These are phyloP conservation scores for Penelope pileata DNA, from an alignment of 2,113 vertebrate genomes.

Conservation along the genomic window DNA sequence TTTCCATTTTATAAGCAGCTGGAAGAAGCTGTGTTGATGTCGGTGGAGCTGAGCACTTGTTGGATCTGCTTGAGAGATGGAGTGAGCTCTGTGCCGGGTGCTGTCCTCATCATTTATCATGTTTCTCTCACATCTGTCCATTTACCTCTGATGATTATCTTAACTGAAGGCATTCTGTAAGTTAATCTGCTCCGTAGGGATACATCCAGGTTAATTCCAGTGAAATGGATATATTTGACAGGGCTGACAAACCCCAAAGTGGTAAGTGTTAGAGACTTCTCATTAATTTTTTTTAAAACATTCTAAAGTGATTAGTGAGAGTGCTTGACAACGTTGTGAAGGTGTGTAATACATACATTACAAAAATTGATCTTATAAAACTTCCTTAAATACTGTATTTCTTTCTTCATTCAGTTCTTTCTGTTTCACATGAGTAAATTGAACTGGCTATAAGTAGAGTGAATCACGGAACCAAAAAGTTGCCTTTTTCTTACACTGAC, in stretches of 20 bases:
- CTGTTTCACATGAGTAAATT: neutral
- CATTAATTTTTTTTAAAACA: neutral
- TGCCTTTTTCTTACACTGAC: neutral
- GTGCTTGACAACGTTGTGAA: neutral
- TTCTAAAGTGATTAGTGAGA: neutral
- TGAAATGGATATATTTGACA: neutral
- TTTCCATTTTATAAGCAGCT: neutral
- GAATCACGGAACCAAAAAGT: neutral
- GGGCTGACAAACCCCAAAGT: neutral
- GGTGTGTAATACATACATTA: neutral
- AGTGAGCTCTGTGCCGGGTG: neutral
- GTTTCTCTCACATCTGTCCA: rapidly evolving
- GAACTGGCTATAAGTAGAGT: neutral
- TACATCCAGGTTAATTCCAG: neutral
- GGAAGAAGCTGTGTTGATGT: neutral
- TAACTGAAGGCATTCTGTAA: neutral
- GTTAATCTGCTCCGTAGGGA: neutral
- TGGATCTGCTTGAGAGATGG: neutral
- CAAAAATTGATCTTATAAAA: neutral
- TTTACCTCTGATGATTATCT: neutral
- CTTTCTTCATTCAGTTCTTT: neutral
- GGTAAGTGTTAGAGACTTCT: neutral
- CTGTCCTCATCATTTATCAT: neutral
- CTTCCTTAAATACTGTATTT: neutral
- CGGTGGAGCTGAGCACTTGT: neutral